Conservation (phyloP, 2,113 vertebrate genomes). For the Sphaerodactylus townsendi region DNA sequence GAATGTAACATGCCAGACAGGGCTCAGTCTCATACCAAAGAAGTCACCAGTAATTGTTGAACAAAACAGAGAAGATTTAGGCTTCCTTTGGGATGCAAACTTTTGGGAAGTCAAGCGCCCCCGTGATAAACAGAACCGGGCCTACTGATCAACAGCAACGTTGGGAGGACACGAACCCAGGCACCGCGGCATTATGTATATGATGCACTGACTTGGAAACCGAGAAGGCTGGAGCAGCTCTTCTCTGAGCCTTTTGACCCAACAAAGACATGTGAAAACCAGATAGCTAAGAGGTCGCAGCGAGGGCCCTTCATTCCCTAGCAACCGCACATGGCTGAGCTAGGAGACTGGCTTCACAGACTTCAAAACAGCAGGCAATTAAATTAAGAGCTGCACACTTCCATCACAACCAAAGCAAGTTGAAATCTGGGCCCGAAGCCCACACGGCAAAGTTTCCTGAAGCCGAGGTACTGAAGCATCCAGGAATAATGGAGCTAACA, state of each 20-base stretch:
- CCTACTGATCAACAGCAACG: not conserved
- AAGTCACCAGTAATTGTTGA: not conserved
- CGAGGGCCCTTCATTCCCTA: not conserved
- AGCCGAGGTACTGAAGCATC: not conserved
- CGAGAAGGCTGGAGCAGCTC: not conserved
- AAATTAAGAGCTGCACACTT: not conserved
- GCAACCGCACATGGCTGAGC: not conserved
- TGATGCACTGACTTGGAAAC: not conserved
- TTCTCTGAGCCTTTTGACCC: not conserved
- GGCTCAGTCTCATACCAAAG: not conserved
- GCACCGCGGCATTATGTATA: not conserved
- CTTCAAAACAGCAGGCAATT: not conserved
- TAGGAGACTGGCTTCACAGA: not conserved
- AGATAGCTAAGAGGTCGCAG: not conserved
- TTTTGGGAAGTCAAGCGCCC: not conserved
- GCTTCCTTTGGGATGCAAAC: not conserved
- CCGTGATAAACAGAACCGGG: not conserved
- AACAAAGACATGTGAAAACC: not conserved
- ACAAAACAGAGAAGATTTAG: not conserved
- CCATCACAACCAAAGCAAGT: not conserved
- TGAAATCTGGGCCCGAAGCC: not conserved
- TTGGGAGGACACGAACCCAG: too few relatives aligned
- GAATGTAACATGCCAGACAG: not conserved
- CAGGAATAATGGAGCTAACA: too few relatives aligned
- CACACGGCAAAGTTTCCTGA: not conserved